These are phyloP conservation scores for Melanotaenia pygmaea DNA, from an alignment of 2,797 vertebrate genomes.

Conservation along the genomic window DNA sequence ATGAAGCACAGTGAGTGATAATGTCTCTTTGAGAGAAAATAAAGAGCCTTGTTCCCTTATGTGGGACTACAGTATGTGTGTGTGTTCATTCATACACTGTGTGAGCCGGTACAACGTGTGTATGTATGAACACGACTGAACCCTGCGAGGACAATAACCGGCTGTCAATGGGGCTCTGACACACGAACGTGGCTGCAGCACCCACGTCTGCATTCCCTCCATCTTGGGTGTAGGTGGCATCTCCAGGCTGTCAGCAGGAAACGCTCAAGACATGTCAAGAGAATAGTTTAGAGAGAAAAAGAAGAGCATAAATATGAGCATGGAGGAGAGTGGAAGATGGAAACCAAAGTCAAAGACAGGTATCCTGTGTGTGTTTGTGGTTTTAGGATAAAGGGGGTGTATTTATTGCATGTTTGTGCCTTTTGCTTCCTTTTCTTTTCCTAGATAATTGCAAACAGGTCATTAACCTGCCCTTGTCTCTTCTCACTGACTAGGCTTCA, in stretches of 20 bases:
- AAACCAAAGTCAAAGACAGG: conserved; percentile 26
- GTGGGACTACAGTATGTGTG: conserved; percentile 13
- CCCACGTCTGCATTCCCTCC: conserved; percentile 76
- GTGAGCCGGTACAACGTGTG: conserved; percentile 2
- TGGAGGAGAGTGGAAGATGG: conserved; percentile 1
- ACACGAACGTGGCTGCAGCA: conserved; percentile 43
- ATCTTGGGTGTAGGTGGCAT: conserved; percentile 46
- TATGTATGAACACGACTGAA: conserved; percentile 21
- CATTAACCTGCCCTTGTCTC: too few relatives aligned
- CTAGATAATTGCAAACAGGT: neutral
- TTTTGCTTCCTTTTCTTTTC: neutral
- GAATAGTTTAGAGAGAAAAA: conserved; percentile 15
- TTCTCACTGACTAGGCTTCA: too few relatives aligned
- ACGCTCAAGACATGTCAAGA: conserved; percentile 13
- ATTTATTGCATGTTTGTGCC: too few relatives aligned
- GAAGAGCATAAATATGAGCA: neutral
- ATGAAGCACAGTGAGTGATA: conserved; percentile 4
- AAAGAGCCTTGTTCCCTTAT: conserved; percentile 35
- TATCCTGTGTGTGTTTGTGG: conserved; percentile 1
- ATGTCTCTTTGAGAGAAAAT: conserved; percentile 28
- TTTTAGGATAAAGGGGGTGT: too few relatives aligned
- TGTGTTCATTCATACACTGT: conserved; percentile 22
- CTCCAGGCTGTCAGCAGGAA: conserved; percentile 8
- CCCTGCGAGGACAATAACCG: conserved; percentile 51
- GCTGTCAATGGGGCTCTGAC: conserved; percentile 42